Evolutionary conservation across 2,797 vertebrate genomes (phyloP), one percentile per base, ranked within the genome.

Genomic region (Brotula barbata): DNA sequence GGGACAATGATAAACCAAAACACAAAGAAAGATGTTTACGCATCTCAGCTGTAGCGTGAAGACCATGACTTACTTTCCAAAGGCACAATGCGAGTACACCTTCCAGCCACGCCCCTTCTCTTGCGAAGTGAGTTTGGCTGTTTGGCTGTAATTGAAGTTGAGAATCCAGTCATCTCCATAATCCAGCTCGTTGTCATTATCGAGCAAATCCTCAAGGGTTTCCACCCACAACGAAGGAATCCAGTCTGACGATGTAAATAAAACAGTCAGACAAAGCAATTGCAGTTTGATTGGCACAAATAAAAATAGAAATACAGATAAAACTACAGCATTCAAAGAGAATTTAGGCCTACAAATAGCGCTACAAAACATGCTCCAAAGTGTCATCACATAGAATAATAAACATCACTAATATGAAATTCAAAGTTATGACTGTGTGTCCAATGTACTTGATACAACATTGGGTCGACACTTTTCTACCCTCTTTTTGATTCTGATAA

Each of bases 41-140:
- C 25, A n/a, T n/a, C n/a, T 5, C 9, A 36, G 13, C 13, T 36
- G 9, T 36, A 36, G 13, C 9, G 8, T 36, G n/a, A n/a, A n/a
- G n/a, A n/a, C n/a, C n/a, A 11, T 10, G 3, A 36, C 34, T 11
- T 10, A 36, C 34, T 10, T 3, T 84, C 72, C 88, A 44, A 5
- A 33, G 15, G 57, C 56, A 45, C 23, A 22, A 50, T 49, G 41
- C 41, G 28, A 17, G 68, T 3, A 80, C 21, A 89, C 6, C 42
- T 71, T 88, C 87, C 85, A 88, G 50, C 87, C 85, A 53, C 47
- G 81, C 15, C n/a, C 80, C 53, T 5, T 78, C 69, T 88, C 49
- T 1, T 58, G 52, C 0, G 37, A 6, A 34, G 63, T 73, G 31
- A 88, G 2, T 9, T 1, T 0, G 9, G 76, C 20, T 22, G 56